phyloP scores from a whole-genome alignment of 2,113 vertebrate species.

The Megaceryle torquata region DNA sequence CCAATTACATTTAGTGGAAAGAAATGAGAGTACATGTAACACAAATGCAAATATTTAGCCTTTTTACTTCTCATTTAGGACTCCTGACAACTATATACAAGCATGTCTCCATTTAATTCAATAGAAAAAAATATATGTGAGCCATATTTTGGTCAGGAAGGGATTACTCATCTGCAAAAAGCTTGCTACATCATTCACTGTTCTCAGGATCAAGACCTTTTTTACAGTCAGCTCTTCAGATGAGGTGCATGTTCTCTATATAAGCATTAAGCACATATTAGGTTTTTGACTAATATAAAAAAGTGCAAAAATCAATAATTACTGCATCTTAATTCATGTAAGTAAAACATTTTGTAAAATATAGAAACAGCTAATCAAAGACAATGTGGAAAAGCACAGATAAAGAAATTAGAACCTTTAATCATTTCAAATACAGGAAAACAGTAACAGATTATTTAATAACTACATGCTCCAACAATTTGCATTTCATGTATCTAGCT shows the following conservation, averaged over 20 bases:
- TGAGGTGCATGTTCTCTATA: rapidly evolving
- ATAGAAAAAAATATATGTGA: rapidly evolving
- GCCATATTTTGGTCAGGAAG: background rate
- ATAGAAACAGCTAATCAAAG: background rate
- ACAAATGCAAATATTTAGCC: background rate
- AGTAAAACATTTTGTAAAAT: background rate
- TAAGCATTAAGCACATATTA: background rate
- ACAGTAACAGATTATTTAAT: background rate
- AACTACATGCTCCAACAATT: background rate
- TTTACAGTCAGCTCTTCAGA: background rate
- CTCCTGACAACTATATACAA: background rate
- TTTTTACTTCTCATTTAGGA: background rate
- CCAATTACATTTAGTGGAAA: background rate
- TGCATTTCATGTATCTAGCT: background rate
- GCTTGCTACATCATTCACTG: background rate
- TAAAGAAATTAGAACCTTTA: background rate
- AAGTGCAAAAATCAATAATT: background rate
- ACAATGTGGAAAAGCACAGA: rapidly evolving
- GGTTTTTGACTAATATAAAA: background rate
- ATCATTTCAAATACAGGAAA: background rate
- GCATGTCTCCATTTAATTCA: background rate
- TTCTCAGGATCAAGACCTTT: background rate
- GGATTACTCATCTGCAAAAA: background rate
- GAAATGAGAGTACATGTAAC: background rate
- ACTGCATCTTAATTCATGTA: background rate